A percentile compares a stretch with the other conserved stretches of the same genome.
Conservation (phyloP, 2,888 invertebrate species). For the Hermodice carunculata region DNA sequence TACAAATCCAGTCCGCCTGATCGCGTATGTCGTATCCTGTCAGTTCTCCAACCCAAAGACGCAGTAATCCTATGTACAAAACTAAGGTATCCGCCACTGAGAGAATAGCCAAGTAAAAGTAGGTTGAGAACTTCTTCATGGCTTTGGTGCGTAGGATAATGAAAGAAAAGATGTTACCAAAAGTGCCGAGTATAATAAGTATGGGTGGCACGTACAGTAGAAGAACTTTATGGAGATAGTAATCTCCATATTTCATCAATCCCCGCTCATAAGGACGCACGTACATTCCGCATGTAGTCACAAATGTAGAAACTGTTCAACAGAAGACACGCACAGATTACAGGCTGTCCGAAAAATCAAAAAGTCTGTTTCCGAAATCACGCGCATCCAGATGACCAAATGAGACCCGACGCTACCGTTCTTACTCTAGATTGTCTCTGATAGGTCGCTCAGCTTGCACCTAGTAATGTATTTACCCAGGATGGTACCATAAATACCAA, state of each 20-base stretch:
- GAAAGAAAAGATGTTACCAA: conserved; percentile 63
- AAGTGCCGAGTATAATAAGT: conserved; percentile 55
- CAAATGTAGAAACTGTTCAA: no score
- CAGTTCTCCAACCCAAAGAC: conserved; percentile 58
- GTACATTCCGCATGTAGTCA: no score
- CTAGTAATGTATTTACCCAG: no score
- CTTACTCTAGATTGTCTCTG: no score
- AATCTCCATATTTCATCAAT: conserved; percentile 25
- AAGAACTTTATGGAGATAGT: conserved; percentile 45
- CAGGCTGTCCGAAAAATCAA: no score
- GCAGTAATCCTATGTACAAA: conserved; percentile 54
- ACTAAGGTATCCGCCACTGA: conserved; percentile 59
- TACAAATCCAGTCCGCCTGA: conserved; percentile 52
- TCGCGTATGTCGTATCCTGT: conserved; percentile 49
- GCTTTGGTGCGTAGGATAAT: conserved; percentile 55
- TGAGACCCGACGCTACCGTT: no score
- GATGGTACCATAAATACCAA: no score
- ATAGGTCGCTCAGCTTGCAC: no score
- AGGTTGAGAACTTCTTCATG: conserved; percentile 56
- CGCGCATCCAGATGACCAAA: no score
- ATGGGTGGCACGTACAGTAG: conserved; percentile 55
- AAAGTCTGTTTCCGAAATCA: no score
- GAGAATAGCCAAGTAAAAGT: conserved; percentile 57
- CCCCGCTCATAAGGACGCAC: conserved; percentile 31
- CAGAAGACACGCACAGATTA: no score